A percentile compares a stretch with the other conserved stretches of the same genome.
Evolutionary conservation across 2,113 vertebrate genomes (phyloP).

Genomic region (Deroptyus accipitrinus): DNA sequence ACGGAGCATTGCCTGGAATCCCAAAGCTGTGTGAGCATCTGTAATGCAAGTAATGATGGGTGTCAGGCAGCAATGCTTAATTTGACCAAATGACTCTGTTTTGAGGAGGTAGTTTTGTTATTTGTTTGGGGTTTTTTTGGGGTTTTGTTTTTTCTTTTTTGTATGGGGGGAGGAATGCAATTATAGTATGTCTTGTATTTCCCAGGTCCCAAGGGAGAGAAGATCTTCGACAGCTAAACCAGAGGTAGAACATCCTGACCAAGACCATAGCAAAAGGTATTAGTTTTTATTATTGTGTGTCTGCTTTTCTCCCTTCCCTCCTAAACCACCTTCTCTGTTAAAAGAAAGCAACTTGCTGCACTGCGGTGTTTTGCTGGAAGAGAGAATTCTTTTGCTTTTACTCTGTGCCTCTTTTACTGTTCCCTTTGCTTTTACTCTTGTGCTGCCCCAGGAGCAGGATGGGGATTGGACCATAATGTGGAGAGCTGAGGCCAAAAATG

Average conservation of each 20-base stretch:
- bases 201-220: conserved; percentile 93
- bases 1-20: not conserved
- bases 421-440: not conserved
- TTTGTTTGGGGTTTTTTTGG: not conserved
- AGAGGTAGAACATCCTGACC: conserved; percentile 88
- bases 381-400: not conserved
- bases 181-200: not conserved
- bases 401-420: not conserved
- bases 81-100: not conserved
- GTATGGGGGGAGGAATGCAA: not conserved
- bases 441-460: not conserved
- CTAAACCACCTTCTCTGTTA: not conserved
- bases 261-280: conserved; percentile 97
- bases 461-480: not conserved
- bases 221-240: conserved; percentile 86
- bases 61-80: not conserved
- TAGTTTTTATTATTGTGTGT: not conserved
- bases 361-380: not conserved
- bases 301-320: not conserved
- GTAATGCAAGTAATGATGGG: not conserved
- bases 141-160: not conserved
- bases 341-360: not conserved
- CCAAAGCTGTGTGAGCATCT: not conserved
- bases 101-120: not conserved
- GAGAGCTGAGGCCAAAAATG: not conserved